phyloP scores from a whole-genome alignment of 2,113 vertebrate genomes.

The Catharus bicknelli region DNA sequence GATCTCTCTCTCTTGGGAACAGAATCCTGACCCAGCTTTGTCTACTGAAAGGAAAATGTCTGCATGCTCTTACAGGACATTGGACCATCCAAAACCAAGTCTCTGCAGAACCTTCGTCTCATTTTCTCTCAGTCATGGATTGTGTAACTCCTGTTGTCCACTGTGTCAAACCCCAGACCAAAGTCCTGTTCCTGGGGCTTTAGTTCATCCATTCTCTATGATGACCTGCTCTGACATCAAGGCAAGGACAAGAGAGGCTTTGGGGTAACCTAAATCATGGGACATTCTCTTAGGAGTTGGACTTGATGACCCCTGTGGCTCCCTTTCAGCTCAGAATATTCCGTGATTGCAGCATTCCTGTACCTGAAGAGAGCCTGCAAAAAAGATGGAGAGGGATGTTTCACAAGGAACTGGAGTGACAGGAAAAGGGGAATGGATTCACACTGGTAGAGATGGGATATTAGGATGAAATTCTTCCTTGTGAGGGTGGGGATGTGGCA shows the following conservation, averaged over 20 bases:
- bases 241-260: neutral
- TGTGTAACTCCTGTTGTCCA: neutral
- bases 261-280: neutral
- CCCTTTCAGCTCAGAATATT: neutral
- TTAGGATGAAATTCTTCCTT: neutral
- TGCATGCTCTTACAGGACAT: neutral
- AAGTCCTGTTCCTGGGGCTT: neutral
- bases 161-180: neutral
- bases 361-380: neutral
- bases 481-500: accelerated
- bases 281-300: neutral
- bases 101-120: neutral
- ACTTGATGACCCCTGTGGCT: neutral
- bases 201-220: neutral
- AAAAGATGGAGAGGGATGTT: neutral
- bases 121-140: neutral
- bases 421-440: neutral
- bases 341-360: neutral
- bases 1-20: neutral
- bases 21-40: neutral
- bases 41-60: neutral
- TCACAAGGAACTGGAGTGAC: neutral
- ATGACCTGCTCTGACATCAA: neutral
- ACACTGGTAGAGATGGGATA: no score
- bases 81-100: neutral